phyloP scores from a whole-genome alignment of 1,140 invertebrate genomes.

The Atopsyche davidsoni region DNA sequence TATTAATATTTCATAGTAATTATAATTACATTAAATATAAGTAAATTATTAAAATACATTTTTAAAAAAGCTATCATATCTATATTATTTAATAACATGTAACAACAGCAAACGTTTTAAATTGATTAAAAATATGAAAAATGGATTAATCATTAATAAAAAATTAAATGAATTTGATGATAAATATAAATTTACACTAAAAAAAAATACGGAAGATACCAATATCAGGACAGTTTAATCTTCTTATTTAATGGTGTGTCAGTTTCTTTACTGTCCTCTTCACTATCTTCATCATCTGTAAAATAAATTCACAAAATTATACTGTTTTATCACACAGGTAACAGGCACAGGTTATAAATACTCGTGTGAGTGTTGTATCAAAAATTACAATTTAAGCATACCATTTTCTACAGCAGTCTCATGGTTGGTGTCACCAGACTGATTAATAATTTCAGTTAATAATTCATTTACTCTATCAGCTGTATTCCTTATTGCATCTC shows the following conservation, averaged over 20 bases:
- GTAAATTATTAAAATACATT: too few relatives aligned
- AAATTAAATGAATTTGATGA: too few relatives aligned
- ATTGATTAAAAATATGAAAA: too few relatives aligned
- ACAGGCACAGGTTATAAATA: not conserved
- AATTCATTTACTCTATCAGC: slow-evolving; percentile 13
- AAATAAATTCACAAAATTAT: slow-evolving; percentile 1
- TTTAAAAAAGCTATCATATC: too few relatives aligned
- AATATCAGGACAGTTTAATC: slow-evolving; percentile 17
- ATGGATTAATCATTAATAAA: too few relatives aligned
- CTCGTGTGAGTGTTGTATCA: not conserved
- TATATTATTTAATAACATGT: too few relatives aligned
- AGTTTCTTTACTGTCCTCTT: slow-evolving; percentile 11
- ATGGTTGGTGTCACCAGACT: not conserved
- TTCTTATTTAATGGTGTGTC: slow-evolving; percentile 15
- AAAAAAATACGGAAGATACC: not conserved
- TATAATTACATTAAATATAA: too few relatives aligned
- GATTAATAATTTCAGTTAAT: slow-evolving; percentile 18
- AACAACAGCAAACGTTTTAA: too few relatives aligned
- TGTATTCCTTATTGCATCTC: slow-evolving; percentile 9
- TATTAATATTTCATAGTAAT: too few relatives aligned
- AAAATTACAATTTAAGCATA: not conserved
- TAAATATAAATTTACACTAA: too few relatives aligned
- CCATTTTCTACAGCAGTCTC: slow-evolving; percentile 7
- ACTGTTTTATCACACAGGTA: not conserved
- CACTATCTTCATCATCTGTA: slow-evolving; percentile 11